These are phyloP conservation scores for Cyclargus thomasi DNA, from an alignment of 1,140 invertebrate species.

Conservation along the genomic window DNA sequence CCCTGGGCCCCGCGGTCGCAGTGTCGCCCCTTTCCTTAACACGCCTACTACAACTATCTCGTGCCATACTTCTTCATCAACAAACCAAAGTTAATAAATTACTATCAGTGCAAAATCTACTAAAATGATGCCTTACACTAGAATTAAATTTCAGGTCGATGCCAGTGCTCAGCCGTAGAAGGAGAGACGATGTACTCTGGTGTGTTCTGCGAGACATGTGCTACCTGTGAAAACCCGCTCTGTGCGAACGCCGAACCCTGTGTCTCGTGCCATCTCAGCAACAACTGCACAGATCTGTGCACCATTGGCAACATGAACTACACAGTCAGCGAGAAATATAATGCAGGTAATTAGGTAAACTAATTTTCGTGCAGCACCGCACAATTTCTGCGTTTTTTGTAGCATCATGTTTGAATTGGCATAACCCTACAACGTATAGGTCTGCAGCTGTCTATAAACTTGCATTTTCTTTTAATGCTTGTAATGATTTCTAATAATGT, in stretches of 20 bases:
- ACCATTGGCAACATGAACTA: conserved; percentile 46
- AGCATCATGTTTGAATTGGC: too few relatives aligned
- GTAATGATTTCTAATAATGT: too few relatives aligned
- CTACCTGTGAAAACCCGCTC: conserved; percentile 68
- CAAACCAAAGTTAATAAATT: too few relatives aligned
- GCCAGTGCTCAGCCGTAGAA: conserved; percentile 81
- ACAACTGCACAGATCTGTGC: conserved; percentile 45
- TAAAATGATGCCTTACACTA: too few relatives aligned
- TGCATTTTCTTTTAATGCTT: too few relatives aligned
- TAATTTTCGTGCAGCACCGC: background rate
- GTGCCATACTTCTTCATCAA: too few relatives aligned
- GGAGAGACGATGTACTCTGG: conserved; percentile 81
- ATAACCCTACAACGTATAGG: too few relatives aligned
- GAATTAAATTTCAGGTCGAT: conserved; percentile 33
- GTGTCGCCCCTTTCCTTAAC: too few relatives aligned
- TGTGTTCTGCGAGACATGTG: conserved; percentile 91
- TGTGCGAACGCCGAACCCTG: conserved; percentile 61
- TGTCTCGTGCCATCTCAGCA: conserved; percentile 45
- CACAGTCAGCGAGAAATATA: conserved; percentile 40
- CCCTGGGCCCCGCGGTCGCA: too few relatives aligned
- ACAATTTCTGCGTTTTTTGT: background rate
- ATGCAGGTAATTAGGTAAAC: conserved; percentile 5
- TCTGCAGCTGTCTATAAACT: too few relatives aligned
- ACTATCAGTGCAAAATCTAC: too few relatives aligned
- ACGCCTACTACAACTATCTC: too few relatives aligned